These are phyloP conservation scores for Leptobrachium leishanense DNA, from an alignment of 2,113 vertebrate genomes.

Conservation along the genomic window DNA sequence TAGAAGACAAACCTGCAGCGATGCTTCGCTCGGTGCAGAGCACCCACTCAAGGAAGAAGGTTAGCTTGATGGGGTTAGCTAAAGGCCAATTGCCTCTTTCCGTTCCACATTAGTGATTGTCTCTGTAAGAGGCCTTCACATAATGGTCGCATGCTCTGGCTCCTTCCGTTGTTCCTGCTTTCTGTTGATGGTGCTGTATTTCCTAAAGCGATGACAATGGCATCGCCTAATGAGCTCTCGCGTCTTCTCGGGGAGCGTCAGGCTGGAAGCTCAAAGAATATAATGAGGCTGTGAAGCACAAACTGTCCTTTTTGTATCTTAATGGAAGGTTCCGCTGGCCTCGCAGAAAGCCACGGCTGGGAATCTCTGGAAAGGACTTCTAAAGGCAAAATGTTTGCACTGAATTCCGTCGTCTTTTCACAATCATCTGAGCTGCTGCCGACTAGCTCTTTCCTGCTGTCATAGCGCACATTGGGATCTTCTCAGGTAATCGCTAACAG, in stretches of 20 bases:
- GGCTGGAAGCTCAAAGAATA: background rate
- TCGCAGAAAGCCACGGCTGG: too few species aligned
- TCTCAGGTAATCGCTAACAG: too few species aligned
- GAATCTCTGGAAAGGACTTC: too few species aligned
- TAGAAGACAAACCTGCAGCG: too few species aligned
- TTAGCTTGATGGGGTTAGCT: constrained; percentile 20
- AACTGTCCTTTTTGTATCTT: background rate
- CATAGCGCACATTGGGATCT: too few species aligned
- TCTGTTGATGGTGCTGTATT: background rate
- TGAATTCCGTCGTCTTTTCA: too few species aligned
- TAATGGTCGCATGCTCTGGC: background rate
- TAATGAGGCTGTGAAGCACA: background rate
- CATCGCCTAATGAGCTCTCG: background rate
- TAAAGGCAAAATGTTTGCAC: too few species aligned
- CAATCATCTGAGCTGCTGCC: too few species aligned
- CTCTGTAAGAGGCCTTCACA: constrained; percentile 4
- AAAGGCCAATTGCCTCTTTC: constrained; percentile 24
- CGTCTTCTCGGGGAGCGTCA: background rate
- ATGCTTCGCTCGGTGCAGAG: background rate
- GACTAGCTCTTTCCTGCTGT: too few species aligned
- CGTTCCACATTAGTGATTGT: constrained; percentile 24
- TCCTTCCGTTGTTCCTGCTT: background rate
- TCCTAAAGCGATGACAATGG: constrained; percentile 2
- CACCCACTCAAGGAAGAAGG: background rate
- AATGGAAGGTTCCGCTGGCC: too few species aligned